Evolutionary conservation across 2,888 invertebrate species (phyloP), one percentile per base, ranked within the genome.

Genomic region (Lasioglossum leucozonium): DNA sequence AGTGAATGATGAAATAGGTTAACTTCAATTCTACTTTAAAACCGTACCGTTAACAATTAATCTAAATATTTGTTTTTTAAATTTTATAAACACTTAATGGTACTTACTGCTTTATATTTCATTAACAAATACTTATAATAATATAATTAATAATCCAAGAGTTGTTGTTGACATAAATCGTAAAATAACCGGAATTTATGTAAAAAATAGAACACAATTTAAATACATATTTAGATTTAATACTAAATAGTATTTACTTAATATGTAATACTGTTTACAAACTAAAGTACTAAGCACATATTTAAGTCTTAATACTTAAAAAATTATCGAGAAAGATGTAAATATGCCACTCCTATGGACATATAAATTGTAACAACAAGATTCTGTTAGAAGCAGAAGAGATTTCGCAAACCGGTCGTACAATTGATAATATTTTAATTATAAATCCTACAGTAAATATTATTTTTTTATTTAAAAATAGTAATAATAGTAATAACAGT

Each of bases 81-180:
- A n/a, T 30, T 44, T 30, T 13, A 58, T 8, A 30, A 67, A 55
- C 40, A 18, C 30, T 67, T 30, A 40, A 42, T 67, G 67, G 10
- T 72, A 72, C 40, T 81, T 83, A 67, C 72, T 37, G 16, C 22
- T 42, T 65, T 69, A 58, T 69, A 44, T 55, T 44, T 81, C 16
- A 37, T 37, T 47, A 65, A 22, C n/a, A 42, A n/a, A n/a, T 58
- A 13, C 16, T 72, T 34, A 37, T 26, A 76, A 16, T 44, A 13
- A 67, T 26, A n/a, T 13, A 58, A 81, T 11, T 26, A 71, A 81
- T 16, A 65, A 40, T 69, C 40, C 40, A 2, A 69, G 13, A 40
- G 6, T 47, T 16, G n/a, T 22, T 40, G 16, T 10, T 69, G 30
- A 6, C 30, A 34, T 8, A 34, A 44, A 72, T 55, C 51, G 42